Conservation (phyloP, 2,113 vertebrate genomes). For the Ariopsis seemanni region DNA sequence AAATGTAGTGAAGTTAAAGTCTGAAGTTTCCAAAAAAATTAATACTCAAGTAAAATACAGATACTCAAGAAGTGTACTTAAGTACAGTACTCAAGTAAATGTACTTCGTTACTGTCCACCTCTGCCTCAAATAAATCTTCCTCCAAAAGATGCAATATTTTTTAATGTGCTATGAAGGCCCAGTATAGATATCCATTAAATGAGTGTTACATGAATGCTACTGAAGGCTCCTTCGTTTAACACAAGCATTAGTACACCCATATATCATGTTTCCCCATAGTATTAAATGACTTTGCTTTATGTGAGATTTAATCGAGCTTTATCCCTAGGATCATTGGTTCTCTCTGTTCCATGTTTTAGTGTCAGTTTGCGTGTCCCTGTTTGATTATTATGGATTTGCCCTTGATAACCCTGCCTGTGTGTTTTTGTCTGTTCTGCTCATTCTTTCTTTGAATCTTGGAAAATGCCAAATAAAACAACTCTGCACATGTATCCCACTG, state of each 20-base stretch:
- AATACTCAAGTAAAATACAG: no score
- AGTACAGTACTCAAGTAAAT: no score
- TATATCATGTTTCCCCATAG: constrained; percentile 9
- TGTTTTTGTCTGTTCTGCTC: not conserved
- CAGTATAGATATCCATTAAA: not conserved
- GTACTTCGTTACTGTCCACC: no score
- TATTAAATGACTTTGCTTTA: constrained; percentile 18
- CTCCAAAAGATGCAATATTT: not conserved
- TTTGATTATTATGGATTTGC: constrained; percentile 20
- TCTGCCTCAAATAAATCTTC: not conserved
- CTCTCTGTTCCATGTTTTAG: constrained; percentile 15
- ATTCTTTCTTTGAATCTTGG: not conserved
- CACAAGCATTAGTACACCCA: not conserved
- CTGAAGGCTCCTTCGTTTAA: not conserved
- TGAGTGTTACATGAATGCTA: not conserved
- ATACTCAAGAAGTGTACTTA: no score
- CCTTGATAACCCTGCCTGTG: not conserved
- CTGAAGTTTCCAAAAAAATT: no score
- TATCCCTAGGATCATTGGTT: constrained; percentile 15
- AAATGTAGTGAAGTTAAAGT: no score
- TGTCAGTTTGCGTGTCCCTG: constrained; percentile 6
- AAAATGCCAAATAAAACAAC: constrained; percentile 5
- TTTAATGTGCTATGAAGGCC: not conserved
- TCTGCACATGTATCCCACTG: constrained; percentile 7
- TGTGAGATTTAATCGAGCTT: constrained; percentile 20